Evolutionary conservation across 2,888 invertebrate species (phyloP).

Genomic region (Sinodicranocentrus sp.): DNA sequence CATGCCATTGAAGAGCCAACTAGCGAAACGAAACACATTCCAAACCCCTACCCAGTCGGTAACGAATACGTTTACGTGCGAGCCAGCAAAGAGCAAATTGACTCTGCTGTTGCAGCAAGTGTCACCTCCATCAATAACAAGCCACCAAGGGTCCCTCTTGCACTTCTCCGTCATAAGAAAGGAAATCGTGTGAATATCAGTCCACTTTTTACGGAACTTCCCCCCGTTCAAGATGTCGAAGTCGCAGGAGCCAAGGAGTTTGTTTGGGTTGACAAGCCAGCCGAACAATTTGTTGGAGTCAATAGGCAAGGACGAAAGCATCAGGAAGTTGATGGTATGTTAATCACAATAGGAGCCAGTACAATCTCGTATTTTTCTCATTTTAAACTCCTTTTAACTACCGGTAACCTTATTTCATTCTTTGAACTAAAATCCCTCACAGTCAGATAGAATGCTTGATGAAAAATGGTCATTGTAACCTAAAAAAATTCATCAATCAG

Average conservation of each 20-base stretch:
- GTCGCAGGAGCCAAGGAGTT: constrained; percentile 39
- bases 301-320: constrained; percentile 58
- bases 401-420: no score
- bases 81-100: constrained; percentile 44
- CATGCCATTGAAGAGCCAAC: constrained; percentile 55
- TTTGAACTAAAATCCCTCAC: no score
- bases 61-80: constrained; percentile 74
- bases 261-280: constrained; percentile 52
- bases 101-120: constrained; percentile 52
- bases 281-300: constrained; percentile 18
- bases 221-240: constrained; percentile 30
- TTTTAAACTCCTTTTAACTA: no score
- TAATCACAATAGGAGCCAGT: background rate
- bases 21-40: constrained; percentile 63
- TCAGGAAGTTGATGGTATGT: constrained; percentile 46
- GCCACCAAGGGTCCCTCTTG: constrained; percentile 72
- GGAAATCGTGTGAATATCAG: constrained; percentile 75
- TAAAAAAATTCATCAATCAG: no score
- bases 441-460: background rate
- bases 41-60: constrained; percentile 68
- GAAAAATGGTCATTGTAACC: background rate
- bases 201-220: constrained; percentile 71
- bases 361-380: background rate
- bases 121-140: constrained; percentile 73
- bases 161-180: constrained; percentile 73